Evolutionary conservation across 2,113 vertebrate species (phyloP), one percentile per base, ranked within the genome.

Genomic region (Chionodraco myersi): DNA sequence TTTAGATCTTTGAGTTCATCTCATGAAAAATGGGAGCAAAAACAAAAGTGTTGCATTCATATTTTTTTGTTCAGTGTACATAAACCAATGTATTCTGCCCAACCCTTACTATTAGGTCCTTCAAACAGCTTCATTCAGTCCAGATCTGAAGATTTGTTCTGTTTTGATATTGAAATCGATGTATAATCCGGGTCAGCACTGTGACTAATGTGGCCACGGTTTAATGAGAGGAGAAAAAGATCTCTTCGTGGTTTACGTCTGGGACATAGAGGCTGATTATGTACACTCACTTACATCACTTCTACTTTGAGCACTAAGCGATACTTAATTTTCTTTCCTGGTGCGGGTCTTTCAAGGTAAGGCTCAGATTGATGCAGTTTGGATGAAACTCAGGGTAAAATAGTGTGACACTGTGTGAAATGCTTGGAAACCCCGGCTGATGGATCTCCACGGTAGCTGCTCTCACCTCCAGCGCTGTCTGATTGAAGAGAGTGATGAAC

Each of bases 401-500:
- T 65, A 56, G 64, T 77, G 72, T 85, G 84, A 89, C 75, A 82
- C 23, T 60, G 77, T 60, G 77, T 60, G 78, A 86, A 86, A 90
- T 79, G 85, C 84, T 88, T 80, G 79, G 80, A 78, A 84, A 82
- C 58, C 58, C 66, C 14, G 72, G 84, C 79, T 89, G 72, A 86
- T 86, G 86, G 87, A 83, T 85, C 77, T 82, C 75, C 51, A 66
- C 54, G 49, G 80, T 60, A 30, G 83, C 58, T 69, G 84, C 79
- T 79, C 93, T 90, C 88, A 96, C 96, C 95, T 96, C 96, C 72
- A 96, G 90, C 15, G 96, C 95, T 0, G 96, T 96, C 90, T 96
- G 96, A 90, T 96, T 96, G 94, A 96, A 96, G 78, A 96, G 95
- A 9, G 95, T 96, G 87, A 96, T 95, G 93, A 96, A 96, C 92